phyloP scores from a whole-genome alignment of 2,888 invertebrate genomes.

The Hoplodrina blanda region DNA sequence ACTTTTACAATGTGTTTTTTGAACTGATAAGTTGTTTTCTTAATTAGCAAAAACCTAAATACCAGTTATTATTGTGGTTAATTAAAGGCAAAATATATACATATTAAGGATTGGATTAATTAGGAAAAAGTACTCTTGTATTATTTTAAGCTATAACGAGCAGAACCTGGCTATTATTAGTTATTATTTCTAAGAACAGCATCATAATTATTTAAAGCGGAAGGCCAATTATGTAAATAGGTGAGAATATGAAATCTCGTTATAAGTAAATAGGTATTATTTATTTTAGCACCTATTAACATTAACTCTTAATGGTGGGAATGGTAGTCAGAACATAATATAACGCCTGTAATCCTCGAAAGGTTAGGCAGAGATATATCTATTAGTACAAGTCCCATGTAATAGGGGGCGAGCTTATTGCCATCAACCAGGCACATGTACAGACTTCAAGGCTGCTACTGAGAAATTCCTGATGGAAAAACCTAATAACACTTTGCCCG shows the following conservation, averaged over 20 bases:
- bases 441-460: no score
- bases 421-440: no score
- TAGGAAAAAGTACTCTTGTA: not conserved
- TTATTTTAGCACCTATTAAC: not conserved
- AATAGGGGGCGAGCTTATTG: no score
- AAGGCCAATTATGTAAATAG: not conserved
- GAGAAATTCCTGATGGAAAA: no score
- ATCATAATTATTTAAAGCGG: not conserved
- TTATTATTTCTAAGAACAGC: not conserved
- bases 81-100: constrained; percentile 8
- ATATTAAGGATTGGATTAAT: not conserved
- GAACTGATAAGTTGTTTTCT: constrained; percentile 1
- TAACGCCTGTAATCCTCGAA: no score
- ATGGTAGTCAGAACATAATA: no score
- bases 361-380: no score
- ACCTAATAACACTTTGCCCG: no score
- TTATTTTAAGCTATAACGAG: not conserved
- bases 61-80: constrained; percentile 3
- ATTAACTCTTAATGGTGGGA: no score
- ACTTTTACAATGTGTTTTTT: not conserved
- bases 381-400: no score
- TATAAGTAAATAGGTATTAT: not conserved
- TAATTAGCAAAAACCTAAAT: not conserved
- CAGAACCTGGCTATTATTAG: not conserved
- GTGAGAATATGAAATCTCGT: not conserved